phyloP scores from a whole-genome alignment of 2,797 vertebrate genomes.

The Fratercula arctica region DNA sequence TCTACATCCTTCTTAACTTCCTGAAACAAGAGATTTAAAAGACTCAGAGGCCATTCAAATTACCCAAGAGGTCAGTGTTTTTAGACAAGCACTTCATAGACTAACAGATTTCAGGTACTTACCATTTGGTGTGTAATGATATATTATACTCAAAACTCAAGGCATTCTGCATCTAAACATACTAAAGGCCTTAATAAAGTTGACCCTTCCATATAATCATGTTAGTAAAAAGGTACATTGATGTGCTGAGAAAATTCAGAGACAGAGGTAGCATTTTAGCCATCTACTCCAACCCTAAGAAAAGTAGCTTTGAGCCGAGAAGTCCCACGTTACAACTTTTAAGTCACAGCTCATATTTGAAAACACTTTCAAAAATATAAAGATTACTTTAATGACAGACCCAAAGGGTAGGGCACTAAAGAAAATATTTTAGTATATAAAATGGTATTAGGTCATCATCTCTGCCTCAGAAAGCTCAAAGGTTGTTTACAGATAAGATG shows the following conservation, averaged over 20 bases:
- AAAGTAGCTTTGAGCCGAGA: background rate
- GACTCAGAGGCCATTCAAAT: background rate
- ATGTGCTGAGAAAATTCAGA: background rate
- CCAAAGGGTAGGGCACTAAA: background rate
- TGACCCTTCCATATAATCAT: background rate
- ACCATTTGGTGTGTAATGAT: background rate
- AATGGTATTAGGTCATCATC: background rate
- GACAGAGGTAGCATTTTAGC: background rate
- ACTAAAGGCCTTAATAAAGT: background rate
- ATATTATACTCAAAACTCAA: background rate
- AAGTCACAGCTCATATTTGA: background rate
- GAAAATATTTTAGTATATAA: background rate
- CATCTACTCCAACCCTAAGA: background rate
- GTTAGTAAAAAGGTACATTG: background rate
- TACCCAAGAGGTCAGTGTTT: background rate
- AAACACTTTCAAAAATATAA: background rate
- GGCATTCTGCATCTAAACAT: background rate
- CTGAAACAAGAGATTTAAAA: slow-evolving; percentile 73
- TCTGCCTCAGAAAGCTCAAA: background rate
- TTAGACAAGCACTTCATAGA: background rate
- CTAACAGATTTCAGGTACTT: background rate
- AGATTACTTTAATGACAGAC: background rate
- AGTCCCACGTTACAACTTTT: background rate
- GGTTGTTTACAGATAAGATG: background rate
- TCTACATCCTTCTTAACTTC: slow-evolving; percentile 89